Percentiles rank a stretch among this genome's conserved stretches.
These are phyloP conservation scores for Elymnias hypermnestra DNA, from an alignment of 1,140 invertebrate genomes.

Conservation along the genomic window DNA sequence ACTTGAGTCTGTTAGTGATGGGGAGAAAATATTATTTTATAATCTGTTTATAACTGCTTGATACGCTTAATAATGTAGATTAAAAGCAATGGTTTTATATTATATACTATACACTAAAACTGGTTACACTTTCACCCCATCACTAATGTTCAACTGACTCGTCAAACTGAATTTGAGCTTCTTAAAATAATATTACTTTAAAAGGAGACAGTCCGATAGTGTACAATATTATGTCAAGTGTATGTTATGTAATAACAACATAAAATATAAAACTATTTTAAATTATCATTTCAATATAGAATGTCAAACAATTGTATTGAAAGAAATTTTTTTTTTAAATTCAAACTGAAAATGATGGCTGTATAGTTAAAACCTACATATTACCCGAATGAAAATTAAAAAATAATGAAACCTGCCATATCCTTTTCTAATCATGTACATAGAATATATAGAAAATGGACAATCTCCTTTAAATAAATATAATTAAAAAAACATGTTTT, in stretches of 20 bases:
- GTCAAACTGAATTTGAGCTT: constrained; percentile 37
- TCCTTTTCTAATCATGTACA: too few species aligned
- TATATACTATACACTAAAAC: constrained; percentile 20
- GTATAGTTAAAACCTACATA: too few species aligned
- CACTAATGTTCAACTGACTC: constrained; percentile 35
- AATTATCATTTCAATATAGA: constrained; percentile 1
- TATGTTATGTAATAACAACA: constrained; percentile 23
- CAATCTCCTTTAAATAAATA: too few species aligned
- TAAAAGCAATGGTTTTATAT: constrained; percentile 22
- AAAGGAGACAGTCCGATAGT: too few species aligned
- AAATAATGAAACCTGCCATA: too few species aligned
- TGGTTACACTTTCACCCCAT: constrained; percentile 35
- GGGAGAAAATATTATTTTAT: constrained; percentile 32
- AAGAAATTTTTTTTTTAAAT: too few species aligned
- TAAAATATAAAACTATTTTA: constrained; percentile 14
- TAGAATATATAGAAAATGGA: too few species aligned
- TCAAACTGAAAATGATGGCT: too few species aligned
- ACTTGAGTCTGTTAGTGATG: constrained; percentile 51
- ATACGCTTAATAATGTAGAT: constrained; percentile 22
- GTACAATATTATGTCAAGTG: too few species aligned
- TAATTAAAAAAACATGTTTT: too few species aligned
- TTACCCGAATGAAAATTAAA: too few species aligned
- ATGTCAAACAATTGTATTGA: constrained; percentile 2
- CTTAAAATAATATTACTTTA: constrained; percentile 35
- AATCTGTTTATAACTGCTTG: constrained; percentile 17